Conservation (phyloP, 1,140 invertebrate species). For the Whitmania pigra region DNA sequence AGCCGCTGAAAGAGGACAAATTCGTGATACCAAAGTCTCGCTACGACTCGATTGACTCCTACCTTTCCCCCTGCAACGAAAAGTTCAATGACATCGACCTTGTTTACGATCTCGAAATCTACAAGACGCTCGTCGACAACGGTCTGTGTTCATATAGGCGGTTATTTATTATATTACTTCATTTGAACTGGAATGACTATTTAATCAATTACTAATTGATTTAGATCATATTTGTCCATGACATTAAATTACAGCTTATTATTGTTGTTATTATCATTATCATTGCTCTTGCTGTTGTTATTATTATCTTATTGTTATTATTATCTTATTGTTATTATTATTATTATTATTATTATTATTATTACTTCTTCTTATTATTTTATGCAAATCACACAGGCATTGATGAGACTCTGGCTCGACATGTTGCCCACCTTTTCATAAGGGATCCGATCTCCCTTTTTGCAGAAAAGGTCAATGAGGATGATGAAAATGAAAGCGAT, state of each 20-base stretch:
- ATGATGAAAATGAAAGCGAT: constrained; percentile 84
- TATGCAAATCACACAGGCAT: constrained; percentile 47
- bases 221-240: no score
- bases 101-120: constrained; percentile 70
- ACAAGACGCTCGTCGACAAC: constrained; percentile 63
- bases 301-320: no score
- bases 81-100: constrained; percentile 84
- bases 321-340: neutral
- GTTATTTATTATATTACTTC: neutral
- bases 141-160: constrained; percentile 39
- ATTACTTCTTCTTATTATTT: no score
- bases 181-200: neutral
- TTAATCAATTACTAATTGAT: no score
- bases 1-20: constrained; percentile 54
- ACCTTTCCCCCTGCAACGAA: constrained; percentile 72
- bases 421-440: constrained; percentile 96
- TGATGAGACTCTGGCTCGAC: constrained; percentile 76
- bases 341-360: no score
- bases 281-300: no score
- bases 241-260: no score
- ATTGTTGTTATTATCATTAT: no score
- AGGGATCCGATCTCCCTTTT: constrained; percentile 87
- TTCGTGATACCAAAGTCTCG: constrained; percentile 84
- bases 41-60: constrained; percentile 95
- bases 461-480: constrained; percentile 84